phyloP scores from a whole-genome alignment of 2,888 invertebrate species.

The Danaus chrysippus region DNA sequence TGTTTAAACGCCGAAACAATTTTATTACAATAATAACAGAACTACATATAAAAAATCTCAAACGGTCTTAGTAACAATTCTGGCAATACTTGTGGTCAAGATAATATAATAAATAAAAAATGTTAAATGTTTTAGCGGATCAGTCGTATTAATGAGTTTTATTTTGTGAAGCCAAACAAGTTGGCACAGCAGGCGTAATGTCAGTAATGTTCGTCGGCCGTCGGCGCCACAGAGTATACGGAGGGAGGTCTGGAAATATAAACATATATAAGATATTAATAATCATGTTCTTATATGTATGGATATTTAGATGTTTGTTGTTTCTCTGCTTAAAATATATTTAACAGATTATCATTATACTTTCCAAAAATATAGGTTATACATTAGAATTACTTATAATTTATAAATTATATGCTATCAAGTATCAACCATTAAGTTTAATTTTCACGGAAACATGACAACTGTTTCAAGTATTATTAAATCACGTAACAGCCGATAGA shows the following conservation, averaged over 20 bases:
- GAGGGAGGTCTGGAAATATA: conserved; percentile 63
- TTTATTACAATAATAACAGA: not conserved
- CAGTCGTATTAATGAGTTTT: conserved; percentile 43
- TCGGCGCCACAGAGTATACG: conserved; percentile 67
- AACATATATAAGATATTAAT: conserved; percentile 9
- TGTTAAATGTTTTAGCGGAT: conserved; percentile 39
- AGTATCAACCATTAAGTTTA: no score
- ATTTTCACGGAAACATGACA: no score
- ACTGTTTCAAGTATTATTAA: no score
- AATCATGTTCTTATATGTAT: not conserved
- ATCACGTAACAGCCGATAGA: no score
- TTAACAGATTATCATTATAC: no score
- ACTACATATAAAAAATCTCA: conserved; percentile 24
- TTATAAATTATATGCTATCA: no score
- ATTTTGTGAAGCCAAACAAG: conserved; percentile 40
- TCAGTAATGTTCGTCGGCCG: conserved; percentile 69
- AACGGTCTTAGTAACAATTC: conserved; percentile 23
- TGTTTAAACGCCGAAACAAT: not conserved
- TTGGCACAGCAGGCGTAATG: conserved; percentile 55
- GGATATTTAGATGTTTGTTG: no score
- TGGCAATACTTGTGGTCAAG: conserved; percentile 19
- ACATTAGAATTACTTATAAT: no score
- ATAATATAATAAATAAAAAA: conserved; percentile 7
- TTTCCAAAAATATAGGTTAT: no score
- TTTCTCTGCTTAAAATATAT: no score